Evolutionary conservation across 2,888 invertebrate genomes (phyloP).

Genomic region (Petrolisthes manimaculis): DNA sequence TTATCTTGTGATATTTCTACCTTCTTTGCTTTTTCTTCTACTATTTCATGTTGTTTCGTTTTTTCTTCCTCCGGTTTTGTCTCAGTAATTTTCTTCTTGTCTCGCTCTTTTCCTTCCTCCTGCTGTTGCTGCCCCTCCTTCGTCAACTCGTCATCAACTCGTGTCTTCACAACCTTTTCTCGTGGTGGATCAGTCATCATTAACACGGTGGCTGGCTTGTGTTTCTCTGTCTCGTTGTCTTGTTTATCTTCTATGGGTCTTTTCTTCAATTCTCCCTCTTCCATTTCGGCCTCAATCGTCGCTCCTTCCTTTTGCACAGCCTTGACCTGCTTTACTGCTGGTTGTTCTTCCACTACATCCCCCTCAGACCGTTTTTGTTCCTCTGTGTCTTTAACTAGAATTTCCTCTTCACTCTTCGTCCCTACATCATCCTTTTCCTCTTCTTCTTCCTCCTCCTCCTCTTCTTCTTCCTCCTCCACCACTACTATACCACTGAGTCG

Average conservation of each 20-base stretch:
- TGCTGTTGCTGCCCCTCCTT: background rate
- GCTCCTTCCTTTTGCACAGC: background rate
- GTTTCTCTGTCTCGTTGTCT: background rate
- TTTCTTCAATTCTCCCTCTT: too few relatives aligned
- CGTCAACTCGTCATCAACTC: background rate
- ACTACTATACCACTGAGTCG: constrained; percentile 21
- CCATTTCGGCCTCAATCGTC: background rate
- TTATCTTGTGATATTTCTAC: too few relatives aligned
- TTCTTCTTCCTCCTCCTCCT: constrained; percentile 1
- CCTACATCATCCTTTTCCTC: background rate
- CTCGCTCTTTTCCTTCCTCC: background rate
- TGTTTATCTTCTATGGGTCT: too few relatives aligned
- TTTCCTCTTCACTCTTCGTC: background rate
- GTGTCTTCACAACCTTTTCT: background rate
- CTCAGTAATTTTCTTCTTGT: background rate
- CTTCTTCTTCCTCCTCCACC: constrained; percentile 7
- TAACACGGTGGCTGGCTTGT: background rate
- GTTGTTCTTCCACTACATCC: background rate
- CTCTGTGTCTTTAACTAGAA: background rate
- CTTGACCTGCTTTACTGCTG: background rate
- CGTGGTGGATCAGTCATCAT: background rate
- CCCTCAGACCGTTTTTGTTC: too few relatives aligned
- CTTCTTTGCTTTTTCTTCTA: too few relatives aligned
- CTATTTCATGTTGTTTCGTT: background rate
- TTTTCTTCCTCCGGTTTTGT: background rate